These are phyloP conservation scores for Arge pagana DNA, from an alignment of 2,888 invertebrate species.

Conservation along the genomic window DNA sequence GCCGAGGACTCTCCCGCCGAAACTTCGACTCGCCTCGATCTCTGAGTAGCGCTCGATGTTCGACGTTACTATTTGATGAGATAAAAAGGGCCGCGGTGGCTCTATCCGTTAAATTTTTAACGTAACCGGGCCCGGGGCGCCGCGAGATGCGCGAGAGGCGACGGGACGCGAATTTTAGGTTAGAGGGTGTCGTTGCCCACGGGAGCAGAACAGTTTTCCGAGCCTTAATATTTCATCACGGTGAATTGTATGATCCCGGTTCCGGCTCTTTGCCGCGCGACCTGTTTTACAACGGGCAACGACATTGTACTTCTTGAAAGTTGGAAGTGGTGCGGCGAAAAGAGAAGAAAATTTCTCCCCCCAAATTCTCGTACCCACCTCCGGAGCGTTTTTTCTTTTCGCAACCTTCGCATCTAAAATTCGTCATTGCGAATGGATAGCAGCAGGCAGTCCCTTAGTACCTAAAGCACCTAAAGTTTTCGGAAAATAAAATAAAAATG, in stretches of 20 bases:
- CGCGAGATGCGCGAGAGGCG: conserved; percentile 34
- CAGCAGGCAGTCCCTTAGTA: too few relatives aligned
- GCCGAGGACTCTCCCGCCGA: too few relatives aligned
- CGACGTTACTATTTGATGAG: conserved; percentile 52
- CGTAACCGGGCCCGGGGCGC: conserved; percentile 14
- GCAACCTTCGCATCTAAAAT: too few relatives aligned
- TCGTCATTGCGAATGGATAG: too few relatives aligned
- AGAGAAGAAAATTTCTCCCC: background rate
- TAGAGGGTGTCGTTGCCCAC: conserved; percentile 52
- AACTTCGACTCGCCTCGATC: background rate
- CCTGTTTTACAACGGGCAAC: conserved; percentile 1
- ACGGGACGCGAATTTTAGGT: conserved; percentile 34
- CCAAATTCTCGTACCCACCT: too few relatives aligned
- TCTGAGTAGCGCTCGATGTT: conserved; percentile 28
- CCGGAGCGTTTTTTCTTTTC: too few relatives aligned
- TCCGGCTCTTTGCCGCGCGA: background rate
- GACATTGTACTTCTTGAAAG: background rate
- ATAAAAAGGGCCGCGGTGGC: conserved; percentile 50
- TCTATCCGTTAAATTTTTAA: conserved; percentile 47
- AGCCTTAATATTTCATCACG: conserved; percentile 51
- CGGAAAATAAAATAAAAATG: too few relatives aligned
- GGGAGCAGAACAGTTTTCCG: conserved; percentile 48
- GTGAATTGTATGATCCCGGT: conserved; percentile 51
- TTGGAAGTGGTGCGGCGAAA: background rate
- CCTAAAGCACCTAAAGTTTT: too few relatives aligned